These are phyloP conservation scores for Cebidichthys violaceus DNA, from an alignment of 2,113 vertebrate species.

Conservation along the genomic window DNA sequence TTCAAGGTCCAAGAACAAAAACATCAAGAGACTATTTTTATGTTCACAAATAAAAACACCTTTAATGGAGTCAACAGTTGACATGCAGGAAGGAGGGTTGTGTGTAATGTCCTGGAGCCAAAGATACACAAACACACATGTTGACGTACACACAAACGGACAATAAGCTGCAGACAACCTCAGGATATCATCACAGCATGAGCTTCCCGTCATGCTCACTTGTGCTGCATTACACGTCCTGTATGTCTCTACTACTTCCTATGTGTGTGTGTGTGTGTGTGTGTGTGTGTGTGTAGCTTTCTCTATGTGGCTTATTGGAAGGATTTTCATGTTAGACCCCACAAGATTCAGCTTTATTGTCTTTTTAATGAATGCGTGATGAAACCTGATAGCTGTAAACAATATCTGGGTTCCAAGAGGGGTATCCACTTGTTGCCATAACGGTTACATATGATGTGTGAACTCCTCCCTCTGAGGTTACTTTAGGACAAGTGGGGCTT, in stretches of 20 bases:
- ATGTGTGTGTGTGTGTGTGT: not conserved
- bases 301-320: slow-evolving; percentile 2
- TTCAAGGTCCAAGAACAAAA: slow-evolving; percentile 58
- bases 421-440: slow-evolving; percentile 40
- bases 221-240: slow-evolving; percentile 49
- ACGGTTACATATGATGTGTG: slow-evolving; percentile 44
- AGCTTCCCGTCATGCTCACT: slow-evolving; percentile 43
- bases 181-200: slow-evolving; percentile 41
- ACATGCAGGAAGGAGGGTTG: slow-evolving; percentile 53
- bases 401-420: slow-evolving; percentile 43
- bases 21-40: slow-evolving; percentile 24
- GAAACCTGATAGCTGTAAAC: slow-evolving; percentile 54
- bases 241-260: slow-evolving; percentile 53
- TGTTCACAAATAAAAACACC: slow-evolving; percentile 52
- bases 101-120: slow-evolving; percentile 5
- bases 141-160: slow-evolving; percentile 26
- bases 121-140: slow-evolving; percentile 39
- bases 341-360: not conserved
- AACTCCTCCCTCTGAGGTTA: slow-evolving; percentile 41
- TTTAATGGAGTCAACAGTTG: slow-evolving; percentile 68
- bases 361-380: slow-evolving; percentile 15
- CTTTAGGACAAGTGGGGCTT: slow-evolving; percentile 39
- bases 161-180: slow-evolving; percentile 15
- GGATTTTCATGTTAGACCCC: slow-evolving; percentile 12
- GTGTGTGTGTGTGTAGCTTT: not conserved